Evolutionary conservation across 2,113 vertebrate genomes (phyloP), one percentile per base, ranked within the genome.

Genomic region (Prochilodus magdalenae): DNA sequence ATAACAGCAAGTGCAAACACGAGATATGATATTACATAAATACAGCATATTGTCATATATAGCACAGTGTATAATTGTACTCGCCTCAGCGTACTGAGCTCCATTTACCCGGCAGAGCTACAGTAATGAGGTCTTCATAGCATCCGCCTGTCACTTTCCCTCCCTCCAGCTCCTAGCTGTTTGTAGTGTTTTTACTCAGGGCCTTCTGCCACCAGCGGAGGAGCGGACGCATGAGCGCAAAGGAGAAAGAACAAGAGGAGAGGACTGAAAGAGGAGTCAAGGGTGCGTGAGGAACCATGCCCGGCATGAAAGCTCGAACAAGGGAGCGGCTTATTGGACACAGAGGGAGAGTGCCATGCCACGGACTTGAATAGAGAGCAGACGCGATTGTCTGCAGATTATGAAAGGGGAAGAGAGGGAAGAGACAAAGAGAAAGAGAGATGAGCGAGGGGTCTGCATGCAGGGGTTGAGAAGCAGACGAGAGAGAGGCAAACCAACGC

Each of bases 401-500:
- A 47, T 29, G 22, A 79, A 27, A 30, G 60, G 13, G 20, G 55
- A 57, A 4, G 57, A 60, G 40, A 71, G n/a, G 33, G 36, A 10
- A 1, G 26, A 36, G 2, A 22, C 24, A 36, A 47, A 57, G 16
- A 40, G 27, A 65, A 62, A 14, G 33, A 60, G 79, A 47, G 33
- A 79, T 73, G 69, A 51, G 65, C 5, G 20, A 63, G 40, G 30
- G 55, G 65, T n/a, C 72, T 59, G 60, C 49, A 29, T 53, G 53
- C 49, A 29, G 60, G 71, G 49, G 29, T 47, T 26, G 73, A 55
- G 77, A 36, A 76, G 71, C 33, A 55, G 44, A 40, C 73, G 40
- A 24, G 40, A 24, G 40, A 77, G 59, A 88, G 77, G 87, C 87
- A 67, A 86, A n/a, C n/a, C n/a, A n/a, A 89, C 90, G 82, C 87